Conservation (phyloP, 2,797 vertebrate species). For the Prunella strophiata region DNA sequence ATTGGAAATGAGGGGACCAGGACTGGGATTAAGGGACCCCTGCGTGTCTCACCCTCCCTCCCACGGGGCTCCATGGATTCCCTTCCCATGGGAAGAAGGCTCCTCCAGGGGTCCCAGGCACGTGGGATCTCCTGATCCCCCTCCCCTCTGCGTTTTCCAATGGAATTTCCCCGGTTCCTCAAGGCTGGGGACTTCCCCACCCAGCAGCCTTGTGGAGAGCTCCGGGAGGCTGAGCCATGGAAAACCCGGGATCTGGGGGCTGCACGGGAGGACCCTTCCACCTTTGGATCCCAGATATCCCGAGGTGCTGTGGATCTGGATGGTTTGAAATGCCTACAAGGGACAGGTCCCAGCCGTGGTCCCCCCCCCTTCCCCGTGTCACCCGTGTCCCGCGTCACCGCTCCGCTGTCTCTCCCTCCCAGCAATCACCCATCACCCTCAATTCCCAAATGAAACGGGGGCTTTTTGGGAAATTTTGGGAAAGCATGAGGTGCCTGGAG, state of each 20-base stretch:
- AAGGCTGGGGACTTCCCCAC: background rate
- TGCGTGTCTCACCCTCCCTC: background rate
- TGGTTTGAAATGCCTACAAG: slow-evolving; percentile 49
- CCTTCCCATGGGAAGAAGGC: background rate
- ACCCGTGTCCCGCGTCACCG: background rate
- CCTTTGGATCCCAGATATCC: background rate
- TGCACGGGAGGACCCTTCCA: background rate
- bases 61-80: background rate
- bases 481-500: background rate
- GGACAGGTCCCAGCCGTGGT: background rate
- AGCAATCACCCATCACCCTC: background rate
- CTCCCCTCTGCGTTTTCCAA: background rate
- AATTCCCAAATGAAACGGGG: background rate
- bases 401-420: slow-evolving; percentile 6
- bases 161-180: background rate
- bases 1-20: background rate
- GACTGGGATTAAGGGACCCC: accelerated
- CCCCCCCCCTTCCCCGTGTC: background rate
- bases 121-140: background rate
- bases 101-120: background rate
- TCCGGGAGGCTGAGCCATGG: background rate
- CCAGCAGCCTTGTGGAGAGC: background rate
- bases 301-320: accelerated
- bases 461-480: accelerated
- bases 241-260: background rate